Evolutionary conservation across 2,888 invertebrate species (phyloP).

Genomic region (Diogma glabrata): DNA sequence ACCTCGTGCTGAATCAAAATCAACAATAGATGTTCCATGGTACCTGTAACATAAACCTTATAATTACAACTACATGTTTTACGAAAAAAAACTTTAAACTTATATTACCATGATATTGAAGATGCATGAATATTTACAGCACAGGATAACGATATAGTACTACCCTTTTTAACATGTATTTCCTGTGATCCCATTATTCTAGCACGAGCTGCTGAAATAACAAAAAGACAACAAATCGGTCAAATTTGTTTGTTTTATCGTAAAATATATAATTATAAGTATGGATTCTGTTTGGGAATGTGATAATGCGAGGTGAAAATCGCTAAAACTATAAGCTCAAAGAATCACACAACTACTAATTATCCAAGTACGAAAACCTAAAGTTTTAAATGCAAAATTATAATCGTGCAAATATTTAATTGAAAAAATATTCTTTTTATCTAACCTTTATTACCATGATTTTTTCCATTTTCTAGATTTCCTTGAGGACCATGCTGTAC

Average conservation of each 20-base stretch:
- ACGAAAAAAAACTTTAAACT: constrained; percentile 16
- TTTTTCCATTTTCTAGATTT: constrained; percentile 1
- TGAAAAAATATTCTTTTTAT: neutral
- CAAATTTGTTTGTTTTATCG: too few relatives aligned
- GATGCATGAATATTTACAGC: constrained; percentile 79
- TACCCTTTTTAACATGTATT: constrained; percentile 80
- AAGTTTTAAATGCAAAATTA: too few relatives aligned
- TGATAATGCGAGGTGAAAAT: too few relatives aligned
- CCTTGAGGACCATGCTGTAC: constrained; percentile 9
- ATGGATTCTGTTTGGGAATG: too few relatives aligned
- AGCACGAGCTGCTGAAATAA: constrained; percentile 65
- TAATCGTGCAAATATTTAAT: neutral
- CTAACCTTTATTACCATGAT: constrained; percentile 7
- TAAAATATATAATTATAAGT: too few relatives aligned
- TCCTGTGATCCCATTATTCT: constrained; percentile 76
- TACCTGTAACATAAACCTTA: constrained; percentile 48
- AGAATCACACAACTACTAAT: too few relatives aligned
- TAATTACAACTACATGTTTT: too few relatives aligned
- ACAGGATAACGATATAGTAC: constrained; percentile 80
- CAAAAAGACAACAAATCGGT: too few relatives aligned
- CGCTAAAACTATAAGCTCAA: too few relatives aligned
- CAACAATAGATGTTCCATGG: constrained; percentile 68
- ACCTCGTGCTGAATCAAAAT: constrained; percentile 73
- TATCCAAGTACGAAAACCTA: too few relatives aligned
- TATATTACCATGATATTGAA: constrained; percentile 50